Conservation (phyloP, 2,888 invertebrate species). For the Abrostola tripartita region DNA sequence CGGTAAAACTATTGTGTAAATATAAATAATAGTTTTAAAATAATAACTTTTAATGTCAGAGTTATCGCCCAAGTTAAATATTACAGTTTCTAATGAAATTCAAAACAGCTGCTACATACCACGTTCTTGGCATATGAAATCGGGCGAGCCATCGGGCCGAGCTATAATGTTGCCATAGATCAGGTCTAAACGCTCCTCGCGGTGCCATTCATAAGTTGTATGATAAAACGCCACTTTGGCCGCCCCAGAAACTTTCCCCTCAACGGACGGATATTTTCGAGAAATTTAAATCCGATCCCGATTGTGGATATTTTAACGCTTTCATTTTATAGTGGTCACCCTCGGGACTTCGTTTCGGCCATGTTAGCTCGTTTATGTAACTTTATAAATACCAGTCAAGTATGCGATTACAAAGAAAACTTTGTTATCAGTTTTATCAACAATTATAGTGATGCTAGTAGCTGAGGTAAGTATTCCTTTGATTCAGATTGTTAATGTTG, state of each 20-base stretch:
- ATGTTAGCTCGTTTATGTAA: not conserved
- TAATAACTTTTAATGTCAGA: constrained; percentile 1
- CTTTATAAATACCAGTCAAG: not conserved
- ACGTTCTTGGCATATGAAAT: constrained; percentile 49
- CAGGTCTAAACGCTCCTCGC: constrained; percentile 64
- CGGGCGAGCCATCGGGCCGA: constrained; percentile 54
- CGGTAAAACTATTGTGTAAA: too few relatives aligned
- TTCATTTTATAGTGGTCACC: constrained; percentile 35
- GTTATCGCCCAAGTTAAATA: constrained; percentile 16
- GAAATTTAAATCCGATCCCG: constrained; percentile 54
- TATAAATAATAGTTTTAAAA: too few relatives aligned
- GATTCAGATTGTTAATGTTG: too few relatives aligned
- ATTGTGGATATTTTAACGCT: constrained; percentile 42
- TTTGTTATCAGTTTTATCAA: not conserved
- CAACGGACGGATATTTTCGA: constrained; percentile 59
- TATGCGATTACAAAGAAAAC: not conserved
- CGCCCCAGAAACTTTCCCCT: constrained; percentile 53
- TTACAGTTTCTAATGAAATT: constrained; percentile 32
- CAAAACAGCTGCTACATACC: constrained; percentile 38
- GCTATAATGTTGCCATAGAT: constrained; percentile 65
- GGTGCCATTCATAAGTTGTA: constrained; percentile 68
- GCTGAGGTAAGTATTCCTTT: too few relatives aligned
- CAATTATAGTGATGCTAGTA: too few relatives aligned
- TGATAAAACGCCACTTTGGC: constrained; percentile 61
- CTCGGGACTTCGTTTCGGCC: constrained; percentile 10